A percentile compares a stretch with the other conserved stretches of the same genome.
phyloP scores from a whole-genome alignment of 1,140 invertebrate species.

The Amyelois transitella region DNA sequence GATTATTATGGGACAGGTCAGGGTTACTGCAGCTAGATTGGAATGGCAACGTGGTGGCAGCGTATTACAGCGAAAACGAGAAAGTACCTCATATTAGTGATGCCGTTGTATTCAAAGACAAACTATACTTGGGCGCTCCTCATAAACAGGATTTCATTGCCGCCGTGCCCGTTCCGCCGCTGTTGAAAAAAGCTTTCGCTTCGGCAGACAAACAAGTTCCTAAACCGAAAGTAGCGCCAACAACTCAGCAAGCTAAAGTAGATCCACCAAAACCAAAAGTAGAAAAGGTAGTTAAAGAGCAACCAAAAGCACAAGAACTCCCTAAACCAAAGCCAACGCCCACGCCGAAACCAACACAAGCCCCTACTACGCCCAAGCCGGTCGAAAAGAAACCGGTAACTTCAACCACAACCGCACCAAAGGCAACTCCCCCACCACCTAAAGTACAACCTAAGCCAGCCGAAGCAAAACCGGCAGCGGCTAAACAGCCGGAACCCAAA shows the following conservation, averaged over 20 bases:
- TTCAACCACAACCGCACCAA: not conserved
- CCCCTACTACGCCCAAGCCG: slow-evolving; percentile 17
- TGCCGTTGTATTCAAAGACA: slow-evolving; percentile 76
- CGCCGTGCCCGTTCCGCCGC: slow-evolving; percentile 73
- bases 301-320: slow-evolving; percentile 14
- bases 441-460: slow-evolving; percentile 2
- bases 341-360: not conserved
- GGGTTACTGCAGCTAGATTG: slow-evolving; percentile 78
- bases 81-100: slow-evolving; percentile 74
- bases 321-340: slow-evolving; percentile 13
- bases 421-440: not conserved
- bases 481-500: not conserved
- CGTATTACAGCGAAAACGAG: slow-evolving; percentile 74
- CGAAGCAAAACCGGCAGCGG: not conserved
- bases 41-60: slow-evolving; percentile 79
- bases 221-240: slow-evolving; percentile 14
- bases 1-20: slow-evolving; percentile 43
- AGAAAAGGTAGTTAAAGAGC: slow-evolving; percentile 8
- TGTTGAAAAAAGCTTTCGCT: slow-evolving; percentile 74
- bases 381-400: slow-evolving; percentile 1
- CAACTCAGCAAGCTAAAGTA: slow-evolving; percentile 6
- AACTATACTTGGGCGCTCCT: slow-evolving; percentile 78
- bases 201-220: slow-evolving; percentile 38
- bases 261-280: slow-evolving; percentile 5
- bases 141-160: slow-evolving; percentile 78